Conservation (phyloP, 2,888 invertebrate genomes). For the Pardosa pseudoannulata region DNA sequence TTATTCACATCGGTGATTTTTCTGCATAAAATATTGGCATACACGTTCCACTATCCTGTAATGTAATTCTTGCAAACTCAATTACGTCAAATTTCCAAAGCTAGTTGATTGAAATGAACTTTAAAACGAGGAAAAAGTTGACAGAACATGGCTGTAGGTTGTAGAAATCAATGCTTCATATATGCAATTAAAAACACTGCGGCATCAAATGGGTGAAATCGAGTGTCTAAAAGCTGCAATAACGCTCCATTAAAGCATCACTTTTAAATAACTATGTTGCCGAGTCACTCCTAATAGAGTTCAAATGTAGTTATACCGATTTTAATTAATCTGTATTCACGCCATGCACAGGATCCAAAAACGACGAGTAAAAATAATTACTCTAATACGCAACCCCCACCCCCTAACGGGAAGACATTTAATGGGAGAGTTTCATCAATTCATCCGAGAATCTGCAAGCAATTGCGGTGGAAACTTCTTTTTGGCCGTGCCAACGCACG, state of each 20-base stretch:
- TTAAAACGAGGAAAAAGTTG: too few relatives aligned
- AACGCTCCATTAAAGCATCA: background rate
- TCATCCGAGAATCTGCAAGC: slow-evolving; percentile 20
- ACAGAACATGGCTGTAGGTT: too few relatives aligned
- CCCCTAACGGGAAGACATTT: background rate
- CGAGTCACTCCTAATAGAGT: background rate
- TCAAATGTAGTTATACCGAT: slow-evolving; percentile 7
- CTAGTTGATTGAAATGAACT: too few relatives aligned
- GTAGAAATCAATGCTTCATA: background rate
- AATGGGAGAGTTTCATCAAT: slow-evolving; percentile 19
- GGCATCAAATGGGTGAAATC: background rate
- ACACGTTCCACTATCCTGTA: too few relatives aligned
- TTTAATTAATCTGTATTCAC: slow-evolving; percentile 9
- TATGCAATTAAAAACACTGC: background rate
- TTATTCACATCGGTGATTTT: too few relatives aligned
- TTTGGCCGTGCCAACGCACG: background rate
- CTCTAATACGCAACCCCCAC: background rate
- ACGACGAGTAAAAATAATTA: slow-evolving; percentile 10
- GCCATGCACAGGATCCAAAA: slow-evolving; percentile 2
- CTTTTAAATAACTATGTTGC: background rate
- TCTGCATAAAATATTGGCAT: too few relatives aligned
- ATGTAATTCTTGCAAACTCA: too few relatives aligned
- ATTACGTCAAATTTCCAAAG: too few relatives aligned
- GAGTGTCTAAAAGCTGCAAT: background rate
- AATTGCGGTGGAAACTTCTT: slow-evolving; percentile 19